Evolutionary conservation across 2,113 vertebrate genomes (phyloP), one percentile per base, ranked within the genome.

Genomic region (Pygoscelis antarcticus): DNA sequence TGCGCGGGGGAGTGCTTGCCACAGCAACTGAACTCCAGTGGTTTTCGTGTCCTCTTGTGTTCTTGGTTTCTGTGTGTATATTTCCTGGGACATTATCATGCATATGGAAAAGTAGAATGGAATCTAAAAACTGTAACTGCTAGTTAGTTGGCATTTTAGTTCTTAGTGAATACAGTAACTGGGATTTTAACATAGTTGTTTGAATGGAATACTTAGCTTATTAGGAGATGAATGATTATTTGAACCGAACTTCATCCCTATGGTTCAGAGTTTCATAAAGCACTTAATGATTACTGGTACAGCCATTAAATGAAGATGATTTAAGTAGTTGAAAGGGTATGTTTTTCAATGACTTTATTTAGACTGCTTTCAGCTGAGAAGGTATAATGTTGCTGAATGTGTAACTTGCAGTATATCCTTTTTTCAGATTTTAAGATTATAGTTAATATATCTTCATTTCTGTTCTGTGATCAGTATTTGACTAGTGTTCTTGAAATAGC

Each of bases 61-160:
- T 26, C 34, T 18, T 68, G 7, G 21, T 71, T 4, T 11, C 5
- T 20, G 27, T 40, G 34, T 9, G 7, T 22, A 2, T 10, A 2
- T 51, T 66, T 72, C 36, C 81, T 46, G 62, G 42, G 46, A 14
- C 0, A 0, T 16, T 17, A 1, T 1, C 12, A 8, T 40, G 44
- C 26, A 6, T 17, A 0, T 19, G 51, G 64, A 30, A 36, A 58
- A 54, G 0, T 0, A 19, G 42, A 46, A 27, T 11, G 32, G 65
- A 22, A 26, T 27, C 17, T 49, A 40, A 40, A 21, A 22, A 0
- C 21, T 29, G 57, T 6, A 40, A 49, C 51, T 70, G 40, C 22
- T 11, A 1, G 2, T n/a, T 54, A 26, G 12, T 10, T 23, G 22
- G 8, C 4, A 0, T 61, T 69, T 27, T 5, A 61, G 64, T 51